Conservation (phyloP, 1,140 invertebrate genomes). For the Ectropis grisescens region DNA sequence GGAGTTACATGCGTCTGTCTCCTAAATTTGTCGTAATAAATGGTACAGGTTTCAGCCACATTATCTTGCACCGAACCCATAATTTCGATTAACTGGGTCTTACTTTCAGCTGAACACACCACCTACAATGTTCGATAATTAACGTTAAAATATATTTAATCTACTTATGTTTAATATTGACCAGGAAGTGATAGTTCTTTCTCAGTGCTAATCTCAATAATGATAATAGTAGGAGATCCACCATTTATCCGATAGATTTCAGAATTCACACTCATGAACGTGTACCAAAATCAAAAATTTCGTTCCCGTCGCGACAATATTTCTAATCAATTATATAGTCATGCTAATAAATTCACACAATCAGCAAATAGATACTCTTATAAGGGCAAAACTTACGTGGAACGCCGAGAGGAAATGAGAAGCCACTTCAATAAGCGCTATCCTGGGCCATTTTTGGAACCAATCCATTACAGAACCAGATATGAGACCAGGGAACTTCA, state of each 20-base stretch:
- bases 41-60: constrained; percentile 79
- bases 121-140: constrained; percentile 55
- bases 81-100: constrained; percentile 80
- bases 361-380: too few species aligned
- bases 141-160: too few species aligned
- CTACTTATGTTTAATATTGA: constrained; percentile 1
- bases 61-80: constrained; percentile 89
- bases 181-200: too few species aligned
- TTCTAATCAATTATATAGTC: too few species aligned
- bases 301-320: too few species aligned
- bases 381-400: constrained; percentile 31
- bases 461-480: constrained; percentile 92
- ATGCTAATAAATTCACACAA: too few species aligned
- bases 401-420: constrained; percentile 82
- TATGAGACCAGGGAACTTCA: constrained; percentile 88
- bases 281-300: too few species aligned
- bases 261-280: too few species aligned
- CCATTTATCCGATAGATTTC: too few species aligned
- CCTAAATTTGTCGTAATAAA: constrained; percentile 86
- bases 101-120: constrained; percentile 78
- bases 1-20: constrained; percentile 89
- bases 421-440: constrained; percentile 86
- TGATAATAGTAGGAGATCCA: too few species aligned
- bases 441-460: constrained; percentile 90
- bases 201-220: too few species aligned